A percentile compares a stretch with the other conserved stretches of the same genome.
These are phyloP conservation scores for Phoebastria nigripes DNA, from an alignment of 2,797 vertebrate species.

Conservation along the genomic window DNA sequence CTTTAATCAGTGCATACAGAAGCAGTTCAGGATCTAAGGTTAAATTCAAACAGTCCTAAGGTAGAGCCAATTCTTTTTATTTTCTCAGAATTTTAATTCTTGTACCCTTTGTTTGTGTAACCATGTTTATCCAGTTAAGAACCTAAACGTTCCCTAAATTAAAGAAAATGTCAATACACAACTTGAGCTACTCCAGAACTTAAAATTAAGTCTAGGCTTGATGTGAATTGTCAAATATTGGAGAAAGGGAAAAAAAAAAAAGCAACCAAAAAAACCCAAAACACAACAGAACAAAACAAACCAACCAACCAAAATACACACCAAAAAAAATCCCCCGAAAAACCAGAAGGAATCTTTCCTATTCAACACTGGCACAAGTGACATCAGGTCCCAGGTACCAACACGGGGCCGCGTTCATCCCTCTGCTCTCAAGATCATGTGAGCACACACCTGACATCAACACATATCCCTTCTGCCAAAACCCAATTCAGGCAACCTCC, in stretches of 20 bases:
- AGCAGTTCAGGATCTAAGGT: background rate
- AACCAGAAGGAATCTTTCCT: background rate
- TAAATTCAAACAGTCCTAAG: background rate
- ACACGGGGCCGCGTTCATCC: background rate
- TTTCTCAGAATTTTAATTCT: background rate
- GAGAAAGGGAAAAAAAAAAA: background rate
- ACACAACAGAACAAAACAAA: background rate
- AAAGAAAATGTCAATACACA: background rate
- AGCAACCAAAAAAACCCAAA: too few relatives aligned
- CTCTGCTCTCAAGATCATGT: rapidly evolving
- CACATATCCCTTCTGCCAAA: background rate
- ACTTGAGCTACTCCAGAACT: background rate
- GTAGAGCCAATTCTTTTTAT: background rate
- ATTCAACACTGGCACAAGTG: background rate
- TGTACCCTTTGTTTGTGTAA: background rate
- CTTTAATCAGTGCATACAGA: background rate
- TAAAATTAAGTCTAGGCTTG: background rate
- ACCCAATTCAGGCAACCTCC: background rate
- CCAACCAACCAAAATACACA: background rate
- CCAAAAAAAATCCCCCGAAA: background rate
- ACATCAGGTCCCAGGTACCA: background rate
- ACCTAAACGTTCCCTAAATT: background rate
- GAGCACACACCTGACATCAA: background rate
- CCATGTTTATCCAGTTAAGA: background rate
- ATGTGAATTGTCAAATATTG: background rate